phyloP scores from a whole-genome alignment of 2,113 vertebrate species.

The Glaucidium brasilianum region DNA sequence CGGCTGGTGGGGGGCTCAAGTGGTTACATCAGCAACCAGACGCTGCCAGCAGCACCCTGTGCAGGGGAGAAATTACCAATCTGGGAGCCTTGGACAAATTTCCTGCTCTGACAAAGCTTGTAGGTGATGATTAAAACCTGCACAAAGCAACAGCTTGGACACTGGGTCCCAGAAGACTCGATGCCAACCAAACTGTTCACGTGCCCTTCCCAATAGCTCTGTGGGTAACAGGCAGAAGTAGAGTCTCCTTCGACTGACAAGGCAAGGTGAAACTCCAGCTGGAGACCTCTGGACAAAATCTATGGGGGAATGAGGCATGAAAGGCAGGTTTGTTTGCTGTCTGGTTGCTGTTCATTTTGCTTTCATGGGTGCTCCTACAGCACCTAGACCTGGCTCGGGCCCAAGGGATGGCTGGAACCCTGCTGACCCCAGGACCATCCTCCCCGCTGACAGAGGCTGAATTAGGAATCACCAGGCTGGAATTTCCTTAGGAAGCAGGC shows the following conservation, averaged over 20 bases:
- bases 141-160: not conserved
- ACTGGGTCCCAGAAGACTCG: not conserved
- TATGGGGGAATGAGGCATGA: fast-evolving
- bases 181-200: not conserved
- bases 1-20: not conserved
- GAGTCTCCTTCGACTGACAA: not conserved
- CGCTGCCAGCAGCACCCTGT: not conserved
- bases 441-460: not conserved
- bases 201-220: fast-evolving
- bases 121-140: not conserved
- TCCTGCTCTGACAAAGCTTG: not conserved
- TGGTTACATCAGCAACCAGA: not conserved
- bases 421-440: not conserved
- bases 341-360: not conserved
- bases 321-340: not conserved
- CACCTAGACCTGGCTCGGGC: not conserved
- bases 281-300: not conserved
- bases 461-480: not conserved
- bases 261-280: not conserved
- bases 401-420: too few relatives aligned
- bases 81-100: not conserved
- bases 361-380: not conserved
- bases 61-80: not conserved
- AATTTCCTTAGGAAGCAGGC: conserved; percentile 32
- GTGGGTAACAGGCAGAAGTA: not conserved